Percentiles rank a stretch among this genome's conserved stretches.
phyloP scores from a whole-genome alignment of 1,140 invertebrate species.

The Rhizoglyphus robini region DNA sequence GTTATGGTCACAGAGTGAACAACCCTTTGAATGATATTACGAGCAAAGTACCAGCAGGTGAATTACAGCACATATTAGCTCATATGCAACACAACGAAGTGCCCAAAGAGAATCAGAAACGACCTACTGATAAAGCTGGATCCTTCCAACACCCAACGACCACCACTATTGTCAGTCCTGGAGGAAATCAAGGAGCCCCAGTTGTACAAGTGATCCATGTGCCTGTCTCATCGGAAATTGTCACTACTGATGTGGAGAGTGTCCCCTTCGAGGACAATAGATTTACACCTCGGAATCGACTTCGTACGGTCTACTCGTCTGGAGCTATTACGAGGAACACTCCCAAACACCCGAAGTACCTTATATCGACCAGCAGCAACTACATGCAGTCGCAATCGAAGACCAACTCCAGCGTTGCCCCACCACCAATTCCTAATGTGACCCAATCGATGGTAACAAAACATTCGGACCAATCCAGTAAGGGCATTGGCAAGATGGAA shows the following conservation, averaged over 20 bases:
- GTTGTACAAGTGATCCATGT: slow-evolving; percentile 24
- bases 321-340: too few species aligned
- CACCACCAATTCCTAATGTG: neutral
- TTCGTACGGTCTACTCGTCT: too few species aligned
- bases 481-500: neutral
- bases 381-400: neutral
- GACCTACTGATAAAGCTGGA: too few species aligned
- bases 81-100: neutral
- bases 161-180: too few species aligned
- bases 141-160: neutral
- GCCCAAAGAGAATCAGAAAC: neutral
- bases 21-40: neutral
- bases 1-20: neutral
- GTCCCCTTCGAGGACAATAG: too few species aligned
- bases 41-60: neutral
- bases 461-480: neutral
- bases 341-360: too few species aligned
- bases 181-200: slow-evolving; percentile 6
- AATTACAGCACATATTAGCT: neutral
- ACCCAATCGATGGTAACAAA: neutral
- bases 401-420: slow-evolving; percentile 7
- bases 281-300: too few species aligned
- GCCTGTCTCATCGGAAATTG: slow-evolving; percentile 1
- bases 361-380: neutral
- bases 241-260: too few species aligned